Conservation (phyloP, 2,797 vertebrate species). For the Dendrocincla tyrannina region DNA sequence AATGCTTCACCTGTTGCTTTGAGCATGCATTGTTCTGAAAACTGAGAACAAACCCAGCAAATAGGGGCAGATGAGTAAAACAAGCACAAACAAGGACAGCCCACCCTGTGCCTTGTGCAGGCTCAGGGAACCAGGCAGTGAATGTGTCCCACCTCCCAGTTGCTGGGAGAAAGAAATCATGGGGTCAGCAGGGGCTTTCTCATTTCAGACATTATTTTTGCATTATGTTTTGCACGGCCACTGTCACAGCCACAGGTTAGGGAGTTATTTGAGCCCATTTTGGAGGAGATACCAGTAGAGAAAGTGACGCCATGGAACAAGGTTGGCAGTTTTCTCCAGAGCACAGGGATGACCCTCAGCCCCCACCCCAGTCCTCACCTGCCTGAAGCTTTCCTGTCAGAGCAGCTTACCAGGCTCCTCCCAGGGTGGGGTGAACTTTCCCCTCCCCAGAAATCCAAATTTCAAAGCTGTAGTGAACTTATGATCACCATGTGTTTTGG, state of each 20-base stretch:
- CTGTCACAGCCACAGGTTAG: background rate
- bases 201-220: background rate
- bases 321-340: background rate
- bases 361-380: rapidly evolving
- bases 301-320: background rate
- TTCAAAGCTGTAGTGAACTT: background rate
- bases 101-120: rapidly evolving
- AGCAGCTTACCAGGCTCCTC: background rate
- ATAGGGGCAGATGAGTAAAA: background rate
- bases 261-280: background rate
- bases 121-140: background rate
- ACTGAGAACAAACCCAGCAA: background rate
- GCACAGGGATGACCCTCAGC: background rate
- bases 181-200: background rate
- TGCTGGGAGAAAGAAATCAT: background rate
- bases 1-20: background rate
- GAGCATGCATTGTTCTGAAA: background rate
- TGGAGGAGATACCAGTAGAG: background rate
- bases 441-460: background rate
- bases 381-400: background rate
- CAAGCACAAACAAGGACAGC: background rate
- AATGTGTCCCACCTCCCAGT: background rate
- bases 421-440: background rate
- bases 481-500: background rate
- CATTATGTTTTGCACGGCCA: background rate